phyloP scores from a whole-genome alignment of 2,888 invertebrate genomes.

The Diploptera punctata region DNA sequence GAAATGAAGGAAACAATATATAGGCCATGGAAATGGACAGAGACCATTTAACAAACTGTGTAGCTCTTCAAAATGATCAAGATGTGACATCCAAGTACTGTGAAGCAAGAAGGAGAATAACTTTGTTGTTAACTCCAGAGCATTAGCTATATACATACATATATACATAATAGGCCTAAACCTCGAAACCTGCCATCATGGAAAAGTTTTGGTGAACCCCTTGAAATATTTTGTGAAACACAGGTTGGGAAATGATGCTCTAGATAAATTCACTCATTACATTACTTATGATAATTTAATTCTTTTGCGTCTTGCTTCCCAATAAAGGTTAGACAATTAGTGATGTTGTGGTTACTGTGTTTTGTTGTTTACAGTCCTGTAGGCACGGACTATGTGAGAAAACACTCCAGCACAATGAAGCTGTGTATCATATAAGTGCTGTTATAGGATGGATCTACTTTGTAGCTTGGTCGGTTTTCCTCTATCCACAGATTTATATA shows the following conservation, averaged over 20 bases:
- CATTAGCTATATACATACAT: too few species aligned
- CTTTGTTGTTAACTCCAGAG: too few species aligned
- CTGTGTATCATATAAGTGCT: slow-evolving; percentile 73
- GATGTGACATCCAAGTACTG: too few species aligned
- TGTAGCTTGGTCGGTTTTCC: slow-evolving; percentile 96
- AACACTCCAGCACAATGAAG: slow-evolving; percentile 73
- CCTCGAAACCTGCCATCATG: background rate
- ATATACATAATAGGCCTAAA: background rate
- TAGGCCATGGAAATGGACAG: too few species aligned
- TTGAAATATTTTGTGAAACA: too few species aligned
- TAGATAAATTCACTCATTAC: too few species aligned
- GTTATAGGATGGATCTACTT: slow-evolving; percentile 99
- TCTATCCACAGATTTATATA: slow-evolving; percentile 95
- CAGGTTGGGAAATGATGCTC: too few species aligned
- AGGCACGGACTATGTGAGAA: slow-evolving; percentile 70
- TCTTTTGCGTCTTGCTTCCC: background rate
- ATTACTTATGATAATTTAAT: background rate
- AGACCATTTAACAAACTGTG: too few species aligned
- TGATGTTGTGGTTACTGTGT: background rate
- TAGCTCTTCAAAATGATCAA: too few species aligned
- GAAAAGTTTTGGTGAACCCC: too few species aligned
- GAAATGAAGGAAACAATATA: too few species aligned
- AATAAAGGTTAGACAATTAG: background rate
- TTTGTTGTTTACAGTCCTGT: slow-evolving; percentile 64
- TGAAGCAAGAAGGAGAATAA: too few species aligned